Percentiles rank a stretch among this genome's conserved stretches.
These are phyloP conservation scores for Beroe forskalii DNA, from an alignment of 37 sponge, comb jelly and placozoan species.

Conservation along the genomic window DNA sequence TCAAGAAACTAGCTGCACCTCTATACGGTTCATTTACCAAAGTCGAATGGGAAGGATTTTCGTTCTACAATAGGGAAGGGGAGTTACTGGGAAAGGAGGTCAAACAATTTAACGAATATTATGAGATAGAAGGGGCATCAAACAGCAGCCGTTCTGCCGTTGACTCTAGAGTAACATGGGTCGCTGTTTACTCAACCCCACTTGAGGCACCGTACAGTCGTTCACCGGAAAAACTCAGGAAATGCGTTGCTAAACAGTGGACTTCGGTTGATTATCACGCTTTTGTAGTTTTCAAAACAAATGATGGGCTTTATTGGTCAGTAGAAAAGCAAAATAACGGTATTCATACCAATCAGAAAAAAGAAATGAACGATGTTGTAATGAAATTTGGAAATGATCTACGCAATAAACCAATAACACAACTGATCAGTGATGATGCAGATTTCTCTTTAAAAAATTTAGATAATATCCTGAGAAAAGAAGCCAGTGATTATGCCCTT, in stretches of 20 bases:
- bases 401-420: neutral
- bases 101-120: too few relatives aligned
- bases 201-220: too few relatives aligned
- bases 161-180: too few relatives aligned
- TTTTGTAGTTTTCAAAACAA: neutral
- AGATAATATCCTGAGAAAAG: neutral
- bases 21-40: too few relatives aligned
- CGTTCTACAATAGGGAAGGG: too few relatives aligned
- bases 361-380: neutral
- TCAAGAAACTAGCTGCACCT: too few relatives aligned
- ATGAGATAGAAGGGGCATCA: too few relatives aligned
- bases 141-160: too few relatives aligned
- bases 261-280: conserved; percentile 25
- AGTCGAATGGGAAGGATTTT: too few relatives aligned
- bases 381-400: neutral
- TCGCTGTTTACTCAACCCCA: too few relatives aligned
- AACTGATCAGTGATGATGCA: neutral
- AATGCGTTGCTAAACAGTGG: neutral
- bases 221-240: too few relatives aligned
- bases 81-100: too few relatives aligned
- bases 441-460: neutral
- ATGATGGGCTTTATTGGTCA: neutral
- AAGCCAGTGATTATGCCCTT: neutral
- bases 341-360: neutral
- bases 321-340: neutral